Conservation (phyloP, 2,113 vertebrate genomes). For the Spheniscus mendiculus region DNA sequence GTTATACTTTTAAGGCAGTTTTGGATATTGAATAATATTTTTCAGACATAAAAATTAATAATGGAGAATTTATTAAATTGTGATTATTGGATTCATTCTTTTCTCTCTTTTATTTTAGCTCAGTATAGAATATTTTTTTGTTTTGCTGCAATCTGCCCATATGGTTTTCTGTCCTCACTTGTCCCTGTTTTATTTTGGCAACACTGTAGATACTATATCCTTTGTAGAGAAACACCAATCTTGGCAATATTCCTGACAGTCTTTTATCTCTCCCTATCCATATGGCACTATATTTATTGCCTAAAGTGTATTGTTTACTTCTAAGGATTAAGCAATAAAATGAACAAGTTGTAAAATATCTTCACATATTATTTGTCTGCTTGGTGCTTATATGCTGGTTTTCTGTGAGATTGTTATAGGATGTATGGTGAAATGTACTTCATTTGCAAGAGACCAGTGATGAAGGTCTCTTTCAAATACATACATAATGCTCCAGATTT, state of each 20-base stretch:
- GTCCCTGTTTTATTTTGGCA: conserved; percentile 39
- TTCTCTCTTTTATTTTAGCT: background rate
- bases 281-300: conserved; percentile 18
- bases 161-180: conserved; percentile 13
- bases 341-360: background rate
- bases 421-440: background rate
- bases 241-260: conserved; percentile 20
- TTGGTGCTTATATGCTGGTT: background rate
- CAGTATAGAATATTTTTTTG: background rate
- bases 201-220: background rate
- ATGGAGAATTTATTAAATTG: background rate
- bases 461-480: background rate
- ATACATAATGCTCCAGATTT: background rate
- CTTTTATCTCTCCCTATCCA: conserved; percentile 37
- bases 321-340: conserved; percentile 16
- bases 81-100: background rate
- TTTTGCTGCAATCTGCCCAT: background rate
- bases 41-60: background rate
- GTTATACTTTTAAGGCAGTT: background rate
- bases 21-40: background rate
- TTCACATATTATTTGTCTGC: background rate
- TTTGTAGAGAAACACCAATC: conserved; percentile 8
- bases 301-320: background rate
- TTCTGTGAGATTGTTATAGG: background rate
- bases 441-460: background rate